Base-by-base conservation (phyloP, 2,888 invertebrate species). In the Pyrgus malvae region DNA sequence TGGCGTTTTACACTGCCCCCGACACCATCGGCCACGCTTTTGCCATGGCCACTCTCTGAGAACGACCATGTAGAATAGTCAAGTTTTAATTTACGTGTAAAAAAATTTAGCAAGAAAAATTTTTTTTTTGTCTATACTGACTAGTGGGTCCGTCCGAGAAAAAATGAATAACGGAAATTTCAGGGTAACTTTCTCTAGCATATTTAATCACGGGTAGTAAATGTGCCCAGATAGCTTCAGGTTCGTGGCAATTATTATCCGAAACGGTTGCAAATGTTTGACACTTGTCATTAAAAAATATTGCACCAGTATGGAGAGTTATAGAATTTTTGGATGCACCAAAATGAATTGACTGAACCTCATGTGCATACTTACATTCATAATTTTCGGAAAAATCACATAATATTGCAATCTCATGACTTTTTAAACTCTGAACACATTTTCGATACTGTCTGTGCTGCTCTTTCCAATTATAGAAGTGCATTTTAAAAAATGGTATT, bases 71-170 rank as follows among this genome's bases (percentile, higher is more conserved):
- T 69, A 0, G 57, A 51, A 16, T 58, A 64, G 2, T 55, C 29
- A 2, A 65, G 29, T 6, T 53, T 57, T 12, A 63, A 40, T 54
- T 62, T 53, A 23, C 8, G 7, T 27, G 61, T 58, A 38, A 65
- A 64, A 19, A 58, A 31, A 41, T 48, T 58, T 0, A 60, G 29
- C 1, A 67, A 55, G 50, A 62, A 55, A 68, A 67, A 50, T 61
- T 62, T 46, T 62, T 61, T 45, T 69, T 68, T 46, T 67, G 64
- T 11, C 64, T 53, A 40, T 67, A 67, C 50, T 70, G 66, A 1
- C 51, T 55, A 5, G 45, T 56, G 7, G 68, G 70, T 4, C 67
- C 67, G 45, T 69, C 67, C 3, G 67, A 68, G 45, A 56, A 65
- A 49, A 62, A 63, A 58, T 66, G 65, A 9, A 68, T 58, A 2